Conservation (phyloP, 2,797 vertebrate genomes). For the Alcedo atthis region DNA sequence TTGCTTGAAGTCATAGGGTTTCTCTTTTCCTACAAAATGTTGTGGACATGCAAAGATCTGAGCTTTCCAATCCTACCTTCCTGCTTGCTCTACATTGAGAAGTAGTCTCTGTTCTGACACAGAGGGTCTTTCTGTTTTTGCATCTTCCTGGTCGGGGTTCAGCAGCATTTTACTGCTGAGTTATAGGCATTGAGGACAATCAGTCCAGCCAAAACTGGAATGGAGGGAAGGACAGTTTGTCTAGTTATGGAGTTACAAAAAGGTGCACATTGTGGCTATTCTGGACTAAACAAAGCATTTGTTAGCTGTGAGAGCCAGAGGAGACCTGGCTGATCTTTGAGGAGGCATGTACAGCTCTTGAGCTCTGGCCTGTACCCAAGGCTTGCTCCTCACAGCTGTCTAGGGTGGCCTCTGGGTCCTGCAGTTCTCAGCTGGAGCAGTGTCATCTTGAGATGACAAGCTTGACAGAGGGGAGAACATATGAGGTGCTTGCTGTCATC, state of each 20-base stretch:
- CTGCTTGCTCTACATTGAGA: not conserved
- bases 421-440: not conserved
- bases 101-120: not conserved
- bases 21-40: not conserved
- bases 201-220: not conserved
- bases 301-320: not conserved
- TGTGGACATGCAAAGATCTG: not conserved
- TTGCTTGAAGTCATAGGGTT: not conserved
- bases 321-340: not conserved
- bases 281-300: not conserved
- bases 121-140: not conserved
- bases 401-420: not conserved
- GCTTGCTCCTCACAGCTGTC: not conserved
- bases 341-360: not conserved
- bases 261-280: not conserved
- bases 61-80: not conserved
- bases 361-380: not conserved
- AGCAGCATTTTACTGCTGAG: not conserved
- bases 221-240: not conserved
- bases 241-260: not conserved
- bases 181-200: not conserved
- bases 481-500: not conserved
- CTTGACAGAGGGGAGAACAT: not conserved
- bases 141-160: not conserved
- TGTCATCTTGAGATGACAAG: not conserved